Conservation (phyloP, 35 echinoderm and acorn worm genomes). For the Anneissia japonica region DNA sequence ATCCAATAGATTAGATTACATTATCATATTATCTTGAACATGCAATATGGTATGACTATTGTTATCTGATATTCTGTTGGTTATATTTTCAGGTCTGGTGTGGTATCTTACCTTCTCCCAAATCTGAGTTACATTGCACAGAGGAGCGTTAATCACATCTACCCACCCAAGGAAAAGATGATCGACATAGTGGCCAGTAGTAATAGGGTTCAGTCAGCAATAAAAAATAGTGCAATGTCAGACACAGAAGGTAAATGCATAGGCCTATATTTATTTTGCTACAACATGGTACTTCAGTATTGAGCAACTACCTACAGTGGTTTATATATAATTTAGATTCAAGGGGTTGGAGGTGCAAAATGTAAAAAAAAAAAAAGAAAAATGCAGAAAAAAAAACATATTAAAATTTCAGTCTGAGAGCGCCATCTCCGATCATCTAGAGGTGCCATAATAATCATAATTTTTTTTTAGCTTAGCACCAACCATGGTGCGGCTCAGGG, state of each 20-base stretch:
- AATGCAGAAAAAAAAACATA: not conserved
- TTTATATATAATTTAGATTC: not conserved
- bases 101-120: conserved; percentile 34
- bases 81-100: conserved; percentile 26
- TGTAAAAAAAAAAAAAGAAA: not conserved
- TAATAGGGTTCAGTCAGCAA: conserved; percentile 81
- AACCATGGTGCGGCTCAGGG: no score
- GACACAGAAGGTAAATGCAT: conserved; percentile 72
- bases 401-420: not conserved
- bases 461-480: no score
- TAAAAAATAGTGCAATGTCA: conserved; percentile 90
- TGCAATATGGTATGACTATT: not conserved
- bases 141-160: conserved; percentile 26
- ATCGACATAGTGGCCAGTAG: conserved; percentile 28
- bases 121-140: conserved; percentile 17
- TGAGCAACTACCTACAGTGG: not conserved
- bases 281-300: not conserved
- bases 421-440: no score
- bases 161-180: conserved; percentile 23
- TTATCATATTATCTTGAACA: not conserved
- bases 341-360: not conserved
- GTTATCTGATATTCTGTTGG: not conserved
- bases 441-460: no score
- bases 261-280: not conserved
- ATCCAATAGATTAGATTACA: no score